A percentile compares a stretch with the other conserved stretches of the same genome.
Evolutionary conservation across 1,140 invertebrate genomes (phyloP).

Genomic region (Macrobrachium nipponense): DNA sequence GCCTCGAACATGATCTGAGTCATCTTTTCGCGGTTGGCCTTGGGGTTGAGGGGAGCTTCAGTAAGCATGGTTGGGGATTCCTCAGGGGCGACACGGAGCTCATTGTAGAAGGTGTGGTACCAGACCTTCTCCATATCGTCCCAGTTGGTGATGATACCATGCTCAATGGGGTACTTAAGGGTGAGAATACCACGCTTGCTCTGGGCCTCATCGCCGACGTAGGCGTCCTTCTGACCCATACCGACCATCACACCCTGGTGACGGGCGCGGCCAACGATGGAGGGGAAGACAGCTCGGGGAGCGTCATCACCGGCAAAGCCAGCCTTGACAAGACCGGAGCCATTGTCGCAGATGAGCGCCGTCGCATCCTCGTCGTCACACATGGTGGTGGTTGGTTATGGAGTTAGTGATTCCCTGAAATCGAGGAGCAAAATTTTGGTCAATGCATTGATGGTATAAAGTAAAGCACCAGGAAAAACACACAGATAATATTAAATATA

Average conservation of each 20-base stretch:
- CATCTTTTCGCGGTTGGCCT: constrained; percentile 84
- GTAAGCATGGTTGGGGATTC: constrained; percentile 88
- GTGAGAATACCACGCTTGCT: constrained; percentile 92
- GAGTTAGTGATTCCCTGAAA: no score
- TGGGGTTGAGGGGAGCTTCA: constrained; percentile 92
- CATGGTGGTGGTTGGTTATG: constrained; percentile 17
- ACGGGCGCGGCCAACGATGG: constrained; percentile 75
- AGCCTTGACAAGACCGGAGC: constrained; percentile 77
- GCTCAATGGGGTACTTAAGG: constrained; percentile 93
- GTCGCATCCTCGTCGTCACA: constrained; percentile 42
- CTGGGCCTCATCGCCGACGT: constrained; percentile 93
- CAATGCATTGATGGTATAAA: no score
- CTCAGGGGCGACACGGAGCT: constrained; percentile 92
- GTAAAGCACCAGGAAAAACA: no score
- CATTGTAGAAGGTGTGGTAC: constrained; percentile 96
- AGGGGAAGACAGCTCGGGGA: constrained; percentile 77
- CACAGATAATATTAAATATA: no score
- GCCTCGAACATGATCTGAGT: constrained; percentile 77
- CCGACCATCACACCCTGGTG: constrained; percentile 86
- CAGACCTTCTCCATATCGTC: constrained; percentile 98
- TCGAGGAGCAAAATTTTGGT: no score
- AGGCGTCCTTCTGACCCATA: constrained; percentile 93
- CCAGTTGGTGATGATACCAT: constrained; percentile 97
- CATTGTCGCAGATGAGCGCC: constrained; percentile 76
- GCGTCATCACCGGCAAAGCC: constrained; percentile 78